Evolutionary conservation across 2,888 invertebrate genomes (phyloP).

Genomic region (Aphelenchoides bicaudatus): DNA sequence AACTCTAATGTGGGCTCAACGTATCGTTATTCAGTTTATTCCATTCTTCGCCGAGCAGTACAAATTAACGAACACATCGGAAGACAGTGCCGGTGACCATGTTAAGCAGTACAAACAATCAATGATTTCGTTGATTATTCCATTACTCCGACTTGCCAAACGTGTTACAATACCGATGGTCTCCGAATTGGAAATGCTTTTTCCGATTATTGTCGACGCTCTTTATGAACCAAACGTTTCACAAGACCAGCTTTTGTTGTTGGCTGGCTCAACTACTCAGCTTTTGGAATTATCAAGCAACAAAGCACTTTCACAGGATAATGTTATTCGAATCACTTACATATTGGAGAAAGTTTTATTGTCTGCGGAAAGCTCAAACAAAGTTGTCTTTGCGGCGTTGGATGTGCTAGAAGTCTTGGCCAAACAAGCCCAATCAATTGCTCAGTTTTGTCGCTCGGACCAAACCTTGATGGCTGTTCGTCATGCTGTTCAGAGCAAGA

Average conservation of each 20-base stretch:
- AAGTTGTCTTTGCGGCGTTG: neutral
- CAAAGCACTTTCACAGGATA: constrained; percentile 5
- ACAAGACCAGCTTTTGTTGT: constrained; percentile 1
- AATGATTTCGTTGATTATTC: constrained; percentile 3
- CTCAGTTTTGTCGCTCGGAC: constrained; percentile 13
- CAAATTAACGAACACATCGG: too few species aligned
- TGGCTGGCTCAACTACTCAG: neutral
- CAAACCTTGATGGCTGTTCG: constrained; percentile 17
- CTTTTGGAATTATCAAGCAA: constrained; percentile 2
- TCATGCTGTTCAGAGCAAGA: constrained; percentile 24
- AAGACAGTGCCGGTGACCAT: too few species aligned
- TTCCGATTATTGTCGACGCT: constrained; percentile 18
- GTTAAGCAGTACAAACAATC: neutral
- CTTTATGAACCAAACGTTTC: constrained; percentile 14
- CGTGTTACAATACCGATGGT: constrained; percentile 23
- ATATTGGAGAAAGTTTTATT: constrained; percentile 2
- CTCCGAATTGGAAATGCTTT: constrained; percentile 18
- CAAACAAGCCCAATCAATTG: constrained; percentile 6
- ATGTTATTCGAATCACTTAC: neutral
- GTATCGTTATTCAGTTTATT: constrained; percentile 33
- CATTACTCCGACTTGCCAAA: constrained; percentile 17
- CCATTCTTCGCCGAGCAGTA: constrained; percentile 26
- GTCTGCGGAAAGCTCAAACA: neutral
- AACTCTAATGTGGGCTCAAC: constrained; percentile 29
- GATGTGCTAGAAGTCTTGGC: constrained; percentile 19